Base-by-base conservation (phyloP, 2,888 invertebrate genomes). In the Urechis unicinctus region DNA sequence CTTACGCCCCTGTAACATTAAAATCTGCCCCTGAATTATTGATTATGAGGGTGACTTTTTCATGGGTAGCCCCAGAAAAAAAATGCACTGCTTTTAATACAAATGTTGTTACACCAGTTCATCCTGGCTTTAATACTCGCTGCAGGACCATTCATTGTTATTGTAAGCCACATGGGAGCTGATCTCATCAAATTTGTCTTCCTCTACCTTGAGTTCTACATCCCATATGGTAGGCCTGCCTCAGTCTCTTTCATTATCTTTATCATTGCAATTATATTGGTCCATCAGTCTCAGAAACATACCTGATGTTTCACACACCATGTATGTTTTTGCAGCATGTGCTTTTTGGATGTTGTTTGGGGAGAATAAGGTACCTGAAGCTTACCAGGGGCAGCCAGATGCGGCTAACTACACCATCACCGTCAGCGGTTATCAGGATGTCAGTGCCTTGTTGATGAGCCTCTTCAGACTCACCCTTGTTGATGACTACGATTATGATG, bases 341-440 rank as follows among this genome's bases (percentile, higher is more conserved):
- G 74, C 72, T n/a, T 75, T 74, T 57, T 74, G 71, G 71, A 75
- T 74, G 74, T 64, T 72, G 50, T 75, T 70, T 65, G 75, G 75
- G 24, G 74, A 72, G 2, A 64, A 64, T 28, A 72, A 72, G 52
- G 62, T 60, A 28, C 58, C 63, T 6, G 63, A 66, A 26, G 29
- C 53, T n/a, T 59, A 55, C 46, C 52, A 56, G 45, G 64, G 58
- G 3, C 21, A 29, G 13, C 56, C 56, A 17, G 55, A 52, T 22
- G 49, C 56, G n/a, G 22, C 25, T 2, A 65, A 64, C 49, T n/a
- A 52, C 44, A 59, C 61, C 1, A 47, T 61, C 13, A 50, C 36
- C 24, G 62, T 65, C 2, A 41, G 45, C 22, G 65, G 65, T 25
- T 42, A 61, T 29, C 26, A 29, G 4, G 53, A 48, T 13, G 29